Conservation (phyloP, 1,140 invertebrate genomes). For the Acromyrmex heyeri region DNA sequence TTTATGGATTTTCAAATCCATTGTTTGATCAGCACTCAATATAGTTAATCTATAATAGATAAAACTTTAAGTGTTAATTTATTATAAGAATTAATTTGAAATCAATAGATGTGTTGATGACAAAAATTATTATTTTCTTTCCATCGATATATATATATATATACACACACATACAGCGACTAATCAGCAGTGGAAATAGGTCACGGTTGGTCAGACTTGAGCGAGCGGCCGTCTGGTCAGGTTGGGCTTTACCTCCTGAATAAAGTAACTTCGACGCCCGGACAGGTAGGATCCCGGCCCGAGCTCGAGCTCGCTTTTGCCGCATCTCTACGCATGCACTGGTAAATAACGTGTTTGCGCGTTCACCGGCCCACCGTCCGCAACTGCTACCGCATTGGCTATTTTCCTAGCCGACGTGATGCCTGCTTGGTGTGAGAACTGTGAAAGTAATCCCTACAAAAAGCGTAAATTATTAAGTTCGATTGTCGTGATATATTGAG, state of each 20-base stretch:
- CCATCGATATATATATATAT: not conserved
- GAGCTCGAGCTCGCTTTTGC: slow-evolving; percentile 50
- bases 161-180: too few relatives aligned
- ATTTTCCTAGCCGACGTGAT: slow-evolving; percentile 48
- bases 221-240: slow-evolving; percentile 20
- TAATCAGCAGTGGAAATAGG: not conserved
- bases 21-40: not conserved
- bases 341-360: slow-evolving; percentile 74
- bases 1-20: not conserved
- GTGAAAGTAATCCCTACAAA: slow-evolving; percentile 11
- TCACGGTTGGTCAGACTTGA: slow-evolving; percentile 9
- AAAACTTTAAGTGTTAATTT: not conserved
- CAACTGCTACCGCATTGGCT: slow-evolving; percentile 71
- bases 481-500: not conserved
- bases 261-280: slow-evolving; percentile 81
- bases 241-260: slow-evolving; percentile 41
- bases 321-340: slow-evolving; percentile 77
- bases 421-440: slow-evolving; percentile 55
- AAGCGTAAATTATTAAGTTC: not conserved
- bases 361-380: slow-evolving; percentile 62
- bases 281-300: slow-evolving; percentile 77
- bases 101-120: not conserved
- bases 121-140: not conserved
- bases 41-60: not conserved
- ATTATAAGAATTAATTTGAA: not conserved